A percentile compares a stretch with the other conserved stretches of the same genome.
Conservation (phyloP, 2,113 vertebrate genomes). For the Oreochromis niloticus region DNA sequence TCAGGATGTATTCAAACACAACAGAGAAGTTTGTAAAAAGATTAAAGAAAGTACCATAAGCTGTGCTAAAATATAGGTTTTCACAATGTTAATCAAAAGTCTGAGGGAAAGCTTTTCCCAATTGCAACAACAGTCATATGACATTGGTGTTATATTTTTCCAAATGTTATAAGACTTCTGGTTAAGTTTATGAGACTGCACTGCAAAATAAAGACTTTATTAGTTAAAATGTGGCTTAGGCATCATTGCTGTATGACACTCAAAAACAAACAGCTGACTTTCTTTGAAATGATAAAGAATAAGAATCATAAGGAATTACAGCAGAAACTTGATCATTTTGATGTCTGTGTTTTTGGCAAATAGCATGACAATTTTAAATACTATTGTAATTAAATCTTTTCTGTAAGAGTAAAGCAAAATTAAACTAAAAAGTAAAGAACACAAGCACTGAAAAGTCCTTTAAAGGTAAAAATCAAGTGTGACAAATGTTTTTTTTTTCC, state of each 20-base stretch:
- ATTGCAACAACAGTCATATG: neutral
- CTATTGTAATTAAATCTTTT: neutral
- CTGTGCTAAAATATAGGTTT: neutral
- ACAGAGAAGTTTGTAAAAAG: neutral
- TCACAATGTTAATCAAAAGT: neutral
- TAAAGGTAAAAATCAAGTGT: neutral
- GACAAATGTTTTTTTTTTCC: neutral
- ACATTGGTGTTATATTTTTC: neutral
- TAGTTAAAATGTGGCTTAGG: neutral
- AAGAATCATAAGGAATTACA: neutral
- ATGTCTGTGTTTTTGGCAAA: neutral
- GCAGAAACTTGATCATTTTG: neutral
- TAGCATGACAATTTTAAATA: neutral
- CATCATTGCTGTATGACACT: neutral
- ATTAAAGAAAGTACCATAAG: neutral
- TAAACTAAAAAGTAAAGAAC: neutral
- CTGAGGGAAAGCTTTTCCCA: neutral
- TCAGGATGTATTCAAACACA: neutral
- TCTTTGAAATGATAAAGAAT: neutral
- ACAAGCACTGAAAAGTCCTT: neutral
- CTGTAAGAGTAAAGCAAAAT: neutral
- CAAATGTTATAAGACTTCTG: neutral
- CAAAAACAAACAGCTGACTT: neutral
- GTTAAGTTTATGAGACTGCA: neutral
- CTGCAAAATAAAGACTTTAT: neutral